phyloP scores from a whole-genome alignment of 2,113 vertebrate species.

The Muntiacus reevesi region DNA sequence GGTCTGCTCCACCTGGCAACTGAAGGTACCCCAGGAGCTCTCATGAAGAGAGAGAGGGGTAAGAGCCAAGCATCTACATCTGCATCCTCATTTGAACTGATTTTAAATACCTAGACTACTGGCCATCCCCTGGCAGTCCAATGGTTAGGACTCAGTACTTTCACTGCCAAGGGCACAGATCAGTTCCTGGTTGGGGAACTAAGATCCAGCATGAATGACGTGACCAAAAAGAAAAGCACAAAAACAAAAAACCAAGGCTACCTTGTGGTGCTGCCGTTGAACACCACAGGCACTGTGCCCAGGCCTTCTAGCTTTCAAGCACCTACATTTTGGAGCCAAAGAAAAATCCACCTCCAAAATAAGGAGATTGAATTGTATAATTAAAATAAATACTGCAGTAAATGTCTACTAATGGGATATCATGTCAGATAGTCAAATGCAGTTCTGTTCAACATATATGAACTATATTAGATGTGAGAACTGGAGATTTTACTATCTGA shows the following conservation, averaged over 20 bases:
- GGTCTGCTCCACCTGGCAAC: background rate
- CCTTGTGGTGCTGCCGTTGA: background rate
- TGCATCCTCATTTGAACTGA: background rate
- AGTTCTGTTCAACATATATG: background rate
- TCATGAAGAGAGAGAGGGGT: fast-evolving
- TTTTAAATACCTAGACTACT: background rate
- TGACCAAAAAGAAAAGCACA: background rate
- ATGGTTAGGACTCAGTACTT: background rate
- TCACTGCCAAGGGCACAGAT: background rate
- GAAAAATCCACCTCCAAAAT: background rate
- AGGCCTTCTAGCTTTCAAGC: background rate
- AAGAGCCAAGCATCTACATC: background rate
- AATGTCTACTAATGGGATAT: background rate
- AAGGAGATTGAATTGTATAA: background rate
- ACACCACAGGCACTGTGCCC: background rate
- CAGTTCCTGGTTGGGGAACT: background rate
- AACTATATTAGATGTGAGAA: background rate
- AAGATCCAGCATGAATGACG: background rate
- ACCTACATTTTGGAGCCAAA: background rate
- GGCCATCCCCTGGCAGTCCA: background rate
- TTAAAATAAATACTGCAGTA: background rate
- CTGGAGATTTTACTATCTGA: background rate
- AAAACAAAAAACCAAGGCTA: background rate
- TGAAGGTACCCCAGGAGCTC: background rate
- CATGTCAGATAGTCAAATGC: background rate